Evolutionary conservation across 1,140 invertebrate genomes (phyloP), one percentile per base, ranked within the genome.

Genomic region (Araneus ventricosus): DNA sequence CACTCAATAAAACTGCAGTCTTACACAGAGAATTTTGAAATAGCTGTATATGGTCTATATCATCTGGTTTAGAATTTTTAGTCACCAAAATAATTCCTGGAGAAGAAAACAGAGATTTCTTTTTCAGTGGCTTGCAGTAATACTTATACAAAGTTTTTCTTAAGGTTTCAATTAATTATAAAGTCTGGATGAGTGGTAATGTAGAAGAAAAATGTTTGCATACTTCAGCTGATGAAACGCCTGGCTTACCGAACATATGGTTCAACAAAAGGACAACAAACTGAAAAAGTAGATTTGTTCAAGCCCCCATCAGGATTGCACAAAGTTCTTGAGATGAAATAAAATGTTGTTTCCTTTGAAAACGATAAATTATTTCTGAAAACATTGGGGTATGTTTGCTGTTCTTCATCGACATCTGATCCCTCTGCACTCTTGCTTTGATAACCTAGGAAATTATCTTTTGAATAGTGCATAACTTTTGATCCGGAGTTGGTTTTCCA

Each of bases 251-350:
- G 6, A 92, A 70, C 6, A 92, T 86, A 34, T 75, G 59, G 59
- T 84, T 75, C 30, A 92, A 45, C n/a, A 92, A 22, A 84, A 59
- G 8, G 37, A 67, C 17, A 92, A 30, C 61, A 92, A 61, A 30
- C 75, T 52, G 34, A 57, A n/a, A 98, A 95, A 4, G 97, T 96
- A 75, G 96, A 95, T 39, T 96, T 95, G 95, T 98, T 98, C 1
- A 98, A 94, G 1, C 96, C 96, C 1, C 97, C 97, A 95, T 98
- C 97, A 7, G 98, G 96, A 93, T 97, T 96, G 88, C 97, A 96
- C 98, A 97, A 98, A 0, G 97, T 97, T 93, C 97, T 95, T 37
- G 93, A 79, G 10, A 94, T 24, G 63, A 94, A 94, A 75, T 88
- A 41, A 7, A 94, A 30, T n/a, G 70, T 57, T 67, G 22, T 34